These are phyloP conservation scores for Gnathonemus longibarbis DNA, from an alignment of 2,113 vertebrate genomes.

Conservation along the genomic window DNA sequence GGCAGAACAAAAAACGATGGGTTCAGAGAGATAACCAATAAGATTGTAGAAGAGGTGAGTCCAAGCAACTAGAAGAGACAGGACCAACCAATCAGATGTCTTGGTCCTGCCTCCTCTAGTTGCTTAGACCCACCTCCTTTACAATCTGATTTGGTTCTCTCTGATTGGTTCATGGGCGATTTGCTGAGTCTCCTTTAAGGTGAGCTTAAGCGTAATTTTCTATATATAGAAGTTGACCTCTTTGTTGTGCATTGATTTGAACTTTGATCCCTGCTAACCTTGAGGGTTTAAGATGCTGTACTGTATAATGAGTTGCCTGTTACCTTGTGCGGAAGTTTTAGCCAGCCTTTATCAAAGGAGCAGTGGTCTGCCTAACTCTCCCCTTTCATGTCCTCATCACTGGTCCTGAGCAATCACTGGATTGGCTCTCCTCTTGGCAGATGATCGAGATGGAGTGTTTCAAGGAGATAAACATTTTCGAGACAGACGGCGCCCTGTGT, in stretches of 20 bases:
- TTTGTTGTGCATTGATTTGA: background rate
- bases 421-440: constrained; percentile 46
- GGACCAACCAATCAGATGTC: too few species aligned
- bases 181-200: background rate
- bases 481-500: constrained; percentile 59
- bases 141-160: too few species aligned
- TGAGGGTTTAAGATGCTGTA: background rate
- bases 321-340: background rate
- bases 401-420: background rate
- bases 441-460: constrained; percentile 92
- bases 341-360: background rate
- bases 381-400: background rate
- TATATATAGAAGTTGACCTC: background rate
- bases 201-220: background rate
- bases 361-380: background rate
- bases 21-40: too few species aligned
- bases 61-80: too few species aligned
- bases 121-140: too few species aligned
- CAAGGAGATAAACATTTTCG: constrained; percentile 76
- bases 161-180: background rate
- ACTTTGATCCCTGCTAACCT: background rate
- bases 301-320: background rate
- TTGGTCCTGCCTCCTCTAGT: too few species aligned
- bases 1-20: too few species aligned
- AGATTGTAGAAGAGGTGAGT: too few species aligned